phyloP scores from a whole-genome alignment of 1,140 invertebrate genomes.

The Littorina saxatilis region DNA sequence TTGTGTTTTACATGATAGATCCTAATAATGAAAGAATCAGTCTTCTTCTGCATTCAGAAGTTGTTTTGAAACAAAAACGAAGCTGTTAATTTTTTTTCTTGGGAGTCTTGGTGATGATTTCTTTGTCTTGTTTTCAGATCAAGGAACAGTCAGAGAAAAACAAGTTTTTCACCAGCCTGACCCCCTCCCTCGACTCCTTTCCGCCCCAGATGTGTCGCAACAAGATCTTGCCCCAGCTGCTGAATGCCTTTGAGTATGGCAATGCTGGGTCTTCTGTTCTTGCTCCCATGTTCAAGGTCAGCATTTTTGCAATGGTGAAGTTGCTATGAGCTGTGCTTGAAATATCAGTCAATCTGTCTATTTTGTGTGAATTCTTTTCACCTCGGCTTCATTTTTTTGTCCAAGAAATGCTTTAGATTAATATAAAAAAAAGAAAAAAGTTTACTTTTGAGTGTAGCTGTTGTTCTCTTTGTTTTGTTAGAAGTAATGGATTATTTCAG shows the following conservation, averaged over 20 bases:
- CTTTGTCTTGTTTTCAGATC: slow-evolving; percentile 71
- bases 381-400: slow-evolving; percentile 17
- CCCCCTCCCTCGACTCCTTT: slow-evolving; percentile 91
- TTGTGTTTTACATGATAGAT: too few relatives aligned
- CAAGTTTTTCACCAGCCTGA: slow-evolving; percentile 92
- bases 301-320: background rate
- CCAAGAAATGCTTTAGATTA: background rate
- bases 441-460: too few relatives aligned
- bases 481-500: too few relatives aligned
- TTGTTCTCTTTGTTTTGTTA: too few relatives aligned
- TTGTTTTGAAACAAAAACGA: too few relatives aligned
- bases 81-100: too few relatives aligned
- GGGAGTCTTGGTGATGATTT: background rate
- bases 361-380: background rate
- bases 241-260: slow-evolving; percentile 96
- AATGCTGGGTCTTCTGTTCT: slow-evolving; percentile 82
- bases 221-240: slow-evolving; percentile 95
- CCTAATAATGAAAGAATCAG: too few relatives aligned
- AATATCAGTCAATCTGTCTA: background rate
- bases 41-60: too few relatives aligned
- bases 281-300: slow-evolving; percentile 77
- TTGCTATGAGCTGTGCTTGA: slow-evolving; percentile 1
- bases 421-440: background rate
- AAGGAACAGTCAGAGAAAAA: slow-evolving; percentile 76
- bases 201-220: slow-evolving; percentile 93